Conservation (phyloP, 2,797 vertebrate species). For the Lycodopsis pacificus region DNA sequence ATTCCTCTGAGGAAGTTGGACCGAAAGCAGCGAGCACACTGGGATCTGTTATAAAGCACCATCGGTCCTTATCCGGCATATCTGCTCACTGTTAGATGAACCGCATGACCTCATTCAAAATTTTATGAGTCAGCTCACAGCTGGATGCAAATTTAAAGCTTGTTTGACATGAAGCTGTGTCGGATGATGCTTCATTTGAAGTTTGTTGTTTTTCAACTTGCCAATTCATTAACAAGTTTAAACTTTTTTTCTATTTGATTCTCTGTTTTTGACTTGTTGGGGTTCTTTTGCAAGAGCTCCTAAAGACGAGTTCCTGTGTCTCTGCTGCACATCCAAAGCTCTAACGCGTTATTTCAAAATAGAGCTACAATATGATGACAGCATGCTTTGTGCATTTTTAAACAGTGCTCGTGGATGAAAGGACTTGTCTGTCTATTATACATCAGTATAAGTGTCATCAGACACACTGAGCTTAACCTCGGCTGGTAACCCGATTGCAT, state of each 20-base stretch:
- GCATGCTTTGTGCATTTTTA: not conserved
- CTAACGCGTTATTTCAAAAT: not conserved
- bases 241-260: not conserved
- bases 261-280: not conserved
- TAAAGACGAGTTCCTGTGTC: not conserved
- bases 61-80: constrained; percentile 57
- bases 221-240: not conserved
- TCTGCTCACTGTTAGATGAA: constrained; percentile 58
- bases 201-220: not conserved
- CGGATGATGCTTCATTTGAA: not conserved
- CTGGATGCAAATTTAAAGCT: constrained; percentile 8
- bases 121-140: constrained; percentile 64
- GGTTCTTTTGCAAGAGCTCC: not conserved
- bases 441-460: not conserved
- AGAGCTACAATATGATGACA: not conserved
- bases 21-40: constrained; percentile 77
- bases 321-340: not conserved
- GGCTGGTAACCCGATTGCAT: constrained; percentile 10
- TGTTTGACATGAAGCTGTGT: constrained; percentile 2
- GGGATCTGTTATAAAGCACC: constrained; percentile 67
- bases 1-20: constrained; percentile 79
- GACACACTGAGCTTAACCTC: not conserved
- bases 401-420: not conserved
- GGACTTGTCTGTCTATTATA: not conserved
- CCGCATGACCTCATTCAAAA: constrained; percentile 66